Evolutionary conservation across 2,888 invertebrate genomes (phyloP), one percentile per base, ranked within the genome.

Genomic region (Helobdella robusta): DNA sequence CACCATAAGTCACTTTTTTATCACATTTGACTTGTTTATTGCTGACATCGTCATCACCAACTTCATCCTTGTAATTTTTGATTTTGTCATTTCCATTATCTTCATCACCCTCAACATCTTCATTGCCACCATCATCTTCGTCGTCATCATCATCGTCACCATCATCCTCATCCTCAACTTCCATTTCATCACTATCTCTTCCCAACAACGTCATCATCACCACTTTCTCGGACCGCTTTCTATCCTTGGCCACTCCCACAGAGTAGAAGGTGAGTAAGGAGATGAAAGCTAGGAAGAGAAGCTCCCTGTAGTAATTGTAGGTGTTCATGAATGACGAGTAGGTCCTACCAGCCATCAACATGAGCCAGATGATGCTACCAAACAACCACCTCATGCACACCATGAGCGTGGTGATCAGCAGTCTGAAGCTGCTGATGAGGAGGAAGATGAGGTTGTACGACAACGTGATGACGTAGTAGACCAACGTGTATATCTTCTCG

Each of bases 231-330:
- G 46, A 46, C 3, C 32, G 18, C n/a, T 62, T 62, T 28, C 62
- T 40, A 59, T 67, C 69, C 8, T 67, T 60, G 32, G 70, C 66
- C 15, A 72, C 65, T 0, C 71, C 71, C 11, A 66, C 66, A 59
- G 70, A 71, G 65, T 72, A 72, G 20, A 70, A 18, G 32, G 56
- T 61, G 30, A 72, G 59, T 8, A 71, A 52, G 6, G 54, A 62
- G 5, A 71, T 36, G 56, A 71, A 70, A 18, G 52, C 56, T 18
- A 70, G 30, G 46, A 72, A 72, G 15, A 72, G 60, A 6, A 67
- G 58, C 54, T 72, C 72, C n/a, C 72, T 52, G 65, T 72, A 72
- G 65, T 67, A 68, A 61, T 71, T 72, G 63, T 72, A 72, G 50
- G 32, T 20, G 25, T 40, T 46, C 2, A 62, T 23, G 44, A 62